phyloP scores from a whole-genome alignment of 2,113 vertebrate genomes.

The Nanorana parkeri region DNA sequence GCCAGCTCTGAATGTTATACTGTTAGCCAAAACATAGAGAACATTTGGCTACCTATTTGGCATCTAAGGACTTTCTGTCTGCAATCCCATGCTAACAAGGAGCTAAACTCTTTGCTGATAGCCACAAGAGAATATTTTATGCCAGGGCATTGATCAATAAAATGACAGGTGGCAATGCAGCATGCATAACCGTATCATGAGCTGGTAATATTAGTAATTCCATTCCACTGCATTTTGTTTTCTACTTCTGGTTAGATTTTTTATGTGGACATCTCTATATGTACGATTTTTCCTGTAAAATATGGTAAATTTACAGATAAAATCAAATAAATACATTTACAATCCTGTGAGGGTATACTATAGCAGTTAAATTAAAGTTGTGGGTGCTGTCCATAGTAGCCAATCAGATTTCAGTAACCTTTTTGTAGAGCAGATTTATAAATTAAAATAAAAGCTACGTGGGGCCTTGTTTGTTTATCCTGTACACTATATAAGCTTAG shows the following conservation, averaged over 20 bases:
- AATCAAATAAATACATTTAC: too few species aligned
- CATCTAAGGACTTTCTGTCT: background rate
- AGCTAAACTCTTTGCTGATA: background rate
- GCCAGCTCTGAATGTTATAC: background rate
- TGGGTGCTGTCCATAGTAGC: too few species aligned
- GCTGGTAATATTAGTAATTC: background rate
- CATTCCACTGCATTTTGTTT: background rate
- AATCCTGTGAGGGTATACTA: too few species aligned
- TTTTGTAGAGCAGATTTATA: too few species aligned
- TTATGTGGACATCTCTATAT: too few species aligned
- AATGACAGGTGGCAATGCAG: background rate
- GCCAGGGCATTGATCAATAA: background rate
- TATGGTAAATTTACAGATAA: too few species aligned
- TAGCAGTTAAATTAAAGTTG: too few species aligned
- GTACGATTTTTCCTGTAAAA: too few species aligned
- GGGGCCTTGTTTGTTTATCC: too few species aligned
- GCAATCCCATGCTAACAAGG: background rate
- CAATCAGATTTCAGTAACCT: too few species aligned
- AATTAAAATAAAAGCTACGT: too few species aligned
- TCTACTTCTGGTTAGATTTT: background rate
- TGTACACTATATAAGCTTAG: too few species aligned
- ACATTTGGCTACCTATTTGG: background rate
- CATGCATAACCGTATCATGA: background rate
- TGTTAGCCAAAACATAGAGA: background rate
- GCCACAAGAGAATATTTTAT: background rate